Evolutionary conservation across 1,140 invertebrate species (phyloP).

Genomic region (Andricus grossulariae): DNA sequence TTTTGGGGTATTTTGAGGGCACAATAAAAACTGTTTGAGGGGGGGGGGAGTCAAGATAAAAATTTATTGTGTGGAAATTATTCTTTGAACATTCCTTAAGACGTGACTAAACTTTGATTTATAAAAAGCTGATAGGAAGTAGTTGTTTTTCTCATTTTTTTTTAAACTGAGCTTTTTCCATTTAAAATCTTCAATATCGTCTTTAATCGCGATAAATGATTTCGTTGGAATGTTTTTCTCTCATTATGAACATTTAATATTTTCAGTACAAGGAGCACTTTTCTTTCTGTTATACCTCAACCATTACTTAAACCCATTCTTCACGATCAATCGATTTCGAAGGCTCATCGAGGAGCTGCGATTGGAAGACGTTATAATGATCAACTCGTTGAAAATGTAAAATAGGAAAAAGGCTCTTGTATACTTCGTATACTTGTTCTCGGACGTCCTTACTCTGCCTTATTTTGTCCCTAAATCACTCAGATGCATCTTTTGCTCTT

Average conservation of each 20-base stretch:
- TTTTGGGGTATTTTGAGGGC: too few relatives aligned
- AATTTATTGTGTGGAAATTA: too few relatives aligned
- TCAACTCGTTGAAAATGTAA: slow-evolving; percentile 20
- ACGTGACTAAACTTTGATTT: too few relatives aligned
- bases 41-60: too few relatives aligned
- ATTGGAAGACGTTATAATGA: slow-evolving; percentile 24
- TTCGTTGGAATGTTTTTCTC: neutral
- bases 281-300: neutral
- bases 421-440: neutral
- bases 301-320: neutral
- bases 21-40: too few relatives aligned
- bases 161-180: too few relatives aligned
- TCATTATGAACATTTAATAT: slow-evolving; percentile 2
- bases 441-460: slow-evolving; percentile 1
- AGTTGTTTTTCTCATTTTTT: too few relatives aligned
- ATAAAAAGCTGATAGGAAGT: too few relatives aligned
- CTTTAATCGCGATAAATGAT: neutral
- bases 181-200: too few relatives aligned
- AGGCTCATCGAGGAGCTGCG: slow-evolving; percentile 9
- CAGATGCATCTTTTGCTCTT: neutral
- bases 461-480: neutral
- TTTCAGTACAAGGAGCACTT: neutral
- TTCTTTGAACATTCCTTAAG: too few relatives aligned
- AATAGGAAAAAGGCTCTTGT: slow-evolving; percentile 26
- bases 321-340: slow-evolving; percentile 12